Evolutionary conservation across 2,888 invertebrate genomes (phyloP), one percentile per base, ranked within the genome.

Genomic region (Drosophila antonietae): DNA sequence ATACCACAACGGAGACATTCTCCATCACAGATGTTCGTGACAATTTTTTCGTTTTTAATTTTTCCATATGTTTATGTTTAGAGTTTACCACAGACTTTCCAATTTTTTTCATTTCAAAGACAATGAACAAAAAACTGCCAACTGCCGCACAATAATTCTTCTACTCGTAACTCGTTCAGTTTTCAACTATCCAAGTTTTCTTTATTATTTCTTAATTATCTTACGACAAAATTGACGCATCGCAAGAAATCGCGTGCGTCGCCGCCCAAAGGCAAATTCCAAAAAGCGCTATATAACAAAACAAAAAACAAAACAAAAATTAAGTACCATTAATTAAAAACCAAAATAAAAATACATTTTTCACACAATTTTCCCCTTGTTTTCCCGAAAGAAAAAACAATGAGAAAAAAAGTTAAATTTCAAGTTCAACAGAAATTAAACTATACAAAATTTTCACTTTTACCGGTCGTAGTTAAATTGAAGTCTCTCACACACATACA

Each of bases 1-100:
- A 94, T 99, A 99, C 97, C 97, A 97, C 95, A 96, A 96, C 94
- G 99, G 99, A 95, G 99, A 99, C 95, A 95, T 98, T 95, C 97
- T 99, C 94, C 97, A 98, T 96, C 97, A 97, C 95, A 96, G 98
- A 98, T 99, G 99, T 97, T 97, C 97, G 97, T 97, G 96, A 96
- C 96, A 96, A 96, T 95, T 93, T 93, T 93, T 85, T 92, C 91
- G 90, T 91, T 92, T 91, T 90, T 88, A 82, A 82, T 83, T 90
- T 90, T 90, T 86, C 88, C 84, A 84, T 83, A 80, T 57, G 57
- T 75, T 87, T 85, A 85, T 78, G 78, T 87, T 84, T 87, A 87
- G 80, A 81, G 66, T 64, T 67, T 76, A 72, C 41, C 78, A 68
- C 61, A 78, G 65, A 78, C 62, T 62, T 67, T 68, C 56, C 57